Base-by-base conservation (phyloP, 2,797 vertebrate species). In the Moxostoma hubbsi region DNA sequence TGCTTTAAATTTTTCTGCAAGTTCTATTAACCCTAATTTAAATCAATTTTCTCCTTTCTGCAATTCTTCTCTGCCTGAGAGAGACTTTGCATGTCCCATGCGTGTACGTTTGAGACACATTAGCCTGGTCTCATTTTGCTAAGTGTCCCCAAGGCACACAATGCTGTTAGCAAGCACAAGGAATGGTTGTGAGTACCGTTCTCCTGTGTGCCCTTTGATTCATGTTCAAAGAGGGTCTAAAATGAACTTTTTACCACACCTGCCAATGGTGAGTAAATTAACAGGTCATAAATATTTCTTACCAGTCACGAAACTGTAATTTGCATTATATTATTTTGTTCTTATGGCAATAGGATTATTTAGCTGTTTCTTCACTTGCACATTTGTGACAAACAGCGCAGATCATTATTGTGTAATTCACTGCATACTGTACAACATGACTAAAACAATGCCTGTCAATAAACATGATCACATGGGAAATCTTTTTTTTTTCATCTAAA, bases 1-100 rank as follows among this genome's bases (percentile, higher is more conserved):
- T 86, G 82, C 81, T 86, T 89, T 88, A 92, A 86, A 89, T 90
- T 89, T 90, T 71, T 77, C 83, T 88, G 80, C 88, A 84, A 85
- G 82, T 88, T 88, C 82, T 83, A 90, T 90, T 89, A 89, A 88
- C 76, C 71, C 61, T 67, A 77, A 64, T 89, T 91, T 88, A 87
- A 91, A 87, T 81, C 54, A 61, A 87, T 89, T 91, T 75, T 74
- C 59, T 70, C 75, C 69, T 75, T 82, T 84, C 69, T 74, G 72
- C 68, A 74, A 79, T 84, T 73, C 36, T 63, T 78, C 16, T 24
- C 70, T 65, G 50, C 77, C 73, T 58, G 67, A 75, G 72, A 75
- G 76, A 7, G 13, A 55, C 53, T 72, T 73, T 80, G 73, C 47
- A 49, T 64, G 72, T 58, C 53, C 72, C 75, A 66, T 18, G 16